phyloP scores from a whole-genome alignment of 2,113 vertebrate genomes.

The Ceratotherium simum region DNA sequence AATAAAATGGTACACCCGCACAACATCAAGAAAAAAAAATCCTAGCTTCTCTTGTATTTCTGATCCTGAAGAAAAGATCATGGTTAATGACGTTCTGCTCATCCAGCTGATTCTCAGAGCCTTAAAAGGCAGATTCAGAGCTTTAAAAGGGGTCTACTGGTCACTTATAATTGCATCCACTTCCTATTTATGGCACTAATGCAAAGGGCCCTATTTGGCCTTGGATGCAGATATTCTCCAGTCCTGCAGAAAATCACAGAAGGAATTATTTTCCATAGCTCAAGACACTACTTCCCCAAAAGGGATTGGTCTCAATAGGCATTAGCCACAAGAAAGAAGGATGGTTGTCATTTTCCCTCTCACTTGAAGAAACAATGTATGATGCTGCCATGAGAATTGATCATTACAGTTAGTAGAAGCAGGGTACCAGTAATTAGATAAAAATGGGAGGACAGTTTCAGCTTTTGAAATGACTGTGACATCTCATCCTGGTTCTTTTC shows the following conservation, averaged over 20 bases:
- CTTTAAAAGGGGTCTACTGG: not conserved
- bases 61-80: not conserved
- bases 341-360: not conserved
- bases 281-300: not conserved
- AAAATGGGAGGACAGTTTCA: not conserved
- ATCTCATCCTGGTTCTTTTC: not conserved
- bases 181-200: not conserved
- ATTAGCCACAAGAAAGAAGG: not conserved
- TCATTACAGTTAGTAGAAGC: not conserved
- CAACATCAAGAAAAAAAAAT: not conserved
- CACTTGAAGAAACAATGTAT: not conserved
- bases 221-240: not conserved
- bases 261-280: not conserved
- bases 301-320: not conserved
- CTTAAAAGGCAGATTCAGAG: not conserved
- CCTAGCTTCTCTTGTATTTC: not conserved
- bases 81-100: not conserved
- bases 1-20: not conserved
- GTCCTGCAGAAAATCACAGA: not conserved
- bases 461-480: not conserved
- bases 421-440: not conserved
- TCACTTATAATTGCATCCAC: not conserved
- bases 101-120: not conserved
- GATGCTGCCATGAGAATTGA: not conserved
- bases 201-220: not conserved